Base-by-base conservation (phyloP, 37 sponge, comb jelly and placozoan species). In the Chondrosia reniformis region DNA sequence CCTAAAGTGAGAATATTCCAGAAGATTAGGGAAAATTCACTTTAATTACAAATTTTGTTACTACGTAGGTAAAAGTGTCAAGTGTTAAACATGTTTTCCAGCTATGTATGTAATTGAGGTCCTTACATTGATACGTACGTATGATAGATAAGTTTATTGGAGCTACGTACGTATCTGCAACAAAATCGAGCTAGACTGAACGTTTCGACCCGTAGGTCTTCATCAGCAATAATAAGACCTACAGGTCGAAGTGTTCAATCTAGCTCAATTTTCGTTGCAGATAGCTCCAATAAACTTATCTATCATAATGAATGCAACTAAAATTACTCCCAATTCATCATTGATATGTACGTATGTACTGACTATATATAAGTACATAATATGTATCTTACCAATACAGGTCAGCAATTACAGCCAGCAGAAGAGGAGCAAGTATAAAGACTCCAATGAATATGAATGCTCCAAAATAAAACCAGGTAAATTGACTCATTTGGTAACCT, bases 341-440 rank as follows among this genome's bases (percentile, higher is more conserved):
- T 19, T 15, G 19, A 21, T 55, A 22, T 22, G 34, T 79, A 79
- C 21, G 25, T 79, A 76, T n/a, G 30, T 39, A 76, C 78, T 76
- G 46, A 66, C 17, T 19, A 67, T 19, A 76, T 24, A 66, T 12
- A 58, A 32, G 33, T 66, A 76, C 45, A 76, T 12, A 76, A 44
- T 76, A 7, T 19, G 27, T 41, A 74, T 52, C 81, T 62, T 59
- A 88, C 93, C 93, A 92, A 71, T 92, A 92, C 28, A 72, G 44
- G 39, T 92, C 83, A 38, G 84, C 93, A 74, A 92, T 88, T 33
- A 92, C 84, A n/a, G 93, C 93, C 42, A 92, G 55, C 55, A 88
- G 83, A 40, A 88, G 59, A 2, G 89, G 66, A 13, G 84, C 84
- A 25, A 92, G 49, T 36, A 92, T 43, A 43, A 92, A 85, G 17